phyloP scores from a whole-genome alignment of 2,113 vertebrate genomes.

The Paradisaea rubra region DNA sequence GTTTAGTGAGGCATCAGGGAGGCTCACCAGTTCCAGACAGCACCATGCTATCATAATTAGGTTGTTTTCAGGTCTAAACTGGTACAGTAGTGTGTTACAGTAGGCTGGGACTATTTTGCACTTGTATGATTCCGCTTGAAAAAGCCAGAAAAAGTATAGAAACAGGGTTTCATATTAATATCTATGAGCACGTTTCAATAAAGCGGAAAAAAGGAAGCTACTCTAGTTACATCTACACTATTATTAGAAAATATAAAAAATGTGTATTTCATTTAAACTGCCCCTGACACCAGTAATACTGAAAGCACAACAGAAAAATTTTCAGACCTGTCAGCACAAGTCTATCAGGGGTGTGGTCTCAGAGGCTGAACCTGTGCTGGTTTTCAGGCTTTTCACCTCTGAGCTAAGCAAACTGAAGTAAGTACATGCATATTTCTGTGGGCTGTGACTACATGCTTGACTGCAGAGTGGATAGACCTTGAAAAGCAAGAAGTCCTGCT shows the following conservation, averaged over 20 bases:
- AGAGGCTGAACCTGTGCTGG: not conserved
- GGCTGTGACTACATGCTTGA: not conserved
- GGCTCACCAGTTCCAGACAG: not conserved
- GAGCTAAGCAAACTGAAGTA: not conserved
- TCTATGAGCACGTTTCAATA: not conserved
- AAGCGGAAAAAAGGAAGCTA: not conserved
- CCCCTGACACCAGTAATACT: not conserved
- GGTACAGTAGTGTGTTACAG: not conserved
- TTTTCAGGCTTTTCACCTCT: not conserved
- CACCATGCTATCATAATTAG: not conserved
- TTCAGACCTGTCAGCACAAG: not conserved
- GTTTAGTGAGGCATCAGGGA: not conserved
- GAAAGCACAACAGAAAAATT: not conserved
- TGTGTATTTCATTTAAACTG: not conserved
- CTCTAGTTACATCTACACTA: not conserved
- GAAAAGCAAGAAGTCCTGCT: not conserved
- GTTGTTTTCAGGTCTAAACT: not conserved
- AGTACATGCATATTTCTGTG: not conserved
- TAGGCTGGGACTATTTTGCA: not conserved
- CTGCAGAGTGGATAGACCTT: not conserved
- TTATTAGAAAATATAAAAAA: not conserved
- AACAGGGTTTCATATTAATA: not conserved
- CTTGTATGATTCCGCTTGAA: not conserved
- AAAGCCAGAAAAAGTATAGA: not conserved
- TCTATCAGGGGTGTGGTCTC: not conserved